Evolutionary conservation across 2,113 vertebrate species (phyloP).

Genomic region (Albula glossodonta): DNA sequence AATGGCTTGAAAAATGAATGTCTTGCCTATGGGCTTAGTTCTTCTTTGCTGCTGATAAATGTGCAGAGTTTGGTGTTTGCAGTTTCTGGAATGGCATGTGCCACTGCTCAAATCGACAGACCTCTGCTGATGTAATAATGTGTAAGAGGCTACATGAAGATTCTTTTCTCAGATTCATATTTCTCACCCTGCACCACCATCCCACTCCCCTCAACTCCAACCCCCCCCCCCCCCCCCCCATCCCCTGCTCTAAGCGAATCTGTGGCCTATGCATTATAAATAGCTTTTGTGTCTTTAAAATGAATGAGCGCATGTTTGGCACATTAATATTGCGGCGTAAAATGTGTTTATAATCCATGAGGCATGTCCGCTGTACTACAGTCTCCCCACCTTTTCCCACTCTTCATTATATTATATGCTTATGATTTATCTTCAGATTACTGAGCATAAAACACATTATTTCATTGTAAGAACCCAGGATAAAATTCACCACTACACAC

Average conservation of each 20-base stretch:
- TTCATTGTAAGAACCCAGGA: not conserved
- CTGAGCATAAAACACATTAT: not conserved
- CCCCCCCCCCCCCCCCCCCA: no score
- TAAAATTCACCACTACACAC: not conserved
- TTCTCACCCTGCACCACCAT: not conserved
- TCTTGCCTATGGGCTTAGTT: not conserved
- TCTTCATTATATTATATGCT: not conserved
- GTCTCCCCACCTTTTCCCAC: not conserved
- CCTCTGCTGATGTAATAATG: not conserved
- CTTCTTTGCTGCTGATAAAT: not conserved
- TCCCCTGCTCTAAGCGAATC: not conserved
- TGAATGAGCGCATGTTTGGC: slow-evolving; percentile 1
- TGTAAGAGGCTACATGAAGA: not conserved
- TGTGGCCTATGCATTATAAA: not conserved
- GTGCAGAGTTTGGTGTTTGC: not conserved
- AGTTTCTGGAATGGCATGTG: not conserved
- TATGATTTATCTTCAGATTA: not conserved
- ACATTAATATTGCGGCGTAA: not conserved
- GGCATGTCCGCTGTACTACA: not conserved
- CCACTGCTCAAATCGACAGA: not conserved
- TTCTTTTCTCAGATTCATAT: slow-evolving; percentile 1
- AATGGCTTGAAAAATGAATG: not conserved
- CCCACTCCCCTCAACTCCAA: no score
- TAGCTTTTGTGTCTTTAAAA: slow-evolving; percentile 9
- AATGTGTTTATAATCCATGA: slow-evolving; percentile 8